Evolutionary conservation across 2,888 invertebrate genomes (phyloP).

Genomic region (Agrenia bidenticulata): DNA sequence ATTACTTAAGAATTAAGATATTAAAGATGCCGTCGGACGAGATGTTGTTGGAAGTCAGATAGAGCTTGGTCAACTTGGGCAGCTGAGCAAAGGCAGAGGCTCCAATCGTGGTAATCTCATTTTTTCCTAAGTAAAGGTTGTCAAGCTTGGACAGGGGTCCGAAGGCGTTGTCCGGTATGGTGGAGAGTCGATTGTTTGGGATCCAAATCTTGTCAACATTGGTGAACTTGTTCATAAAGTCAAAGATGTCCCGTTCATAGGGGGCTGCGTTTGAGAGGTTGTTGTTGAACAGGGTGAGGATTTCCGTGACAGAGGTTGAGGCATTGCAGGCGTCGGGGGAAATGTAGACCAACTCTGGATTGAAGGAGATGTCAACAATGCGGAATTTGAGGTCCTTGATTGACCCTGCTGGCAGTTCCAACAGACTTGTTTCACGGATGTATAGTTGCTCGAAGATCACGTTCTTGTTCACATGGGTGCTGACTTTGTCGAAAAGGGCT

Average conservation of each 20-base stretch:
- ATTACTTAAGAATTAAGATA: no score
- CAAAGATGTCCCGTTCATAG: neutral
- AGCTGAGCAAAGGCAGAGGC: neutral
- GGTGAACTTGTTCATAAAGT: neutral
- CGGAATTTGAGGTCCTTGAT: conserved; percentile 11
- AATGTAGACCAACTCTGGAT: conserved; percentile 3
- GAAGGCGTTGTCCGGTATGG: conserved; percentile 5
- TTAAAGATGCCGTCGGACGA: neutral
- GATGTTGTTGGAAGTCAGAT: neutral
- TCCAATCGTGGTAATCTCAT: neutral
- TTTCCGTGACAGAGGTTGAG: neutral
- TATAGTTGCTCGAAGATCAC: neutral
- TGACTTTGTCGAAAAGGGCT: conserved; percentile 4
- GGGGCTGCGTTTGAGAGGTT: neutral
- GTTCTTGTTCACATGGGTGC: neutral
- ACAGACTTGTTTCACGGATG: neutral
- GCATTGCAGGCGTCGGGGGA: conserved; percentile 9
- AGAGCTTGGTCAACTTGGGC: neutral
- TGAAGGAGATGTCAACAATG: neutral
- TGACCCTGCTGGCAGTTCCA: neutral
- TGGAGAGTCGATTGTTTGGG: neutral
- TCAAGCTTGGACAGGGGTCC: neutral
- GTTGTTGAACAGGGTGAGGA: neutral
- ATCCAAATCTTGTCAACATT: neutral
- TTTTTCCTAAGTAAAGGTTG: neutral